A percentile compares a stretch with the other conserved stretches of the same genome.
Conservation (phyloP, 2,113 vertebrate species). For the Catagonus wagneri region DNA sequence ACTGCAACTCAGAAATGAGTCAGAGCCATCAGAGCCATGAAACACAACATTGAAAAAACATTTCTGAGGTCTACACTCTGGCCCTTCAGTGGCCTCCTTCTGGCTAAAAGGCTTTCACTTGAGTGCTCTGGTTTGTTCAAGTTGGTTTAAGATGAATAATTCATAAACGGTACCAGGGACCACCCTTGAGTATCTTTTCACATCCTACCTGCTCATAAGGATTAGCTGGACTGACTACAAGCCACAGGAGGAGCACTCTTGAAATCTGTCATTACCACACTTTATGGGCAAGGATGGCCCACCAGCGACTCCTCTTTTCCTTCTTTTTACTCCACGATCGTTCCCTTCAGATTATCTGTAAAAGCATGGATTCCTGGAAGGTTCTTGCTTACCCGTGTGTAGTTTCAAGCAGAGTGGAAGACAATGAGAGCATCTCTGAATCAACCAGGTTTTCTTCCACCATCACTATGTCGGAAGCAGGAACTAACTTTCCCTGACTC, state of each 20-base stretch:
- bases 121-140: conserved; percentile 87
- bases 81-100: conserved; percentile 82
- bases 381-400: neutral
- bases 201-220: conserved; percentile 81
- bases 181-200: conserved; percentile 87
- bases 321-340: neutral
- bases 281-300: too few relatives aligned
- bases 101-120: conserved; percentile 88
- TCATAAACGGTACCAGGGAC: conserved; percentile 90
- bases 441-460: neutral
- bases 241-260: conserved; percentile 58
- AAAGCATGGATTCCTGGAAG: neutral
- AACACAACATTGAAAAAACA: conserved; percentile 76
- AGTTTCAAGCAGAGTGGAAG: conserved; percentile 7
- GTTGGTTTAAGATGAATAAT: conserved; percentile 94
- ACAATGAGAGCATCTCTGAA: neutral
- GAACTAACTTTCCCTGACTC: neutral
- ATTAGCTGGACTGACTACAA: conserved; percentile 75
- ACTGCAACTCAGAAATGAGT: conserved; percentile 71
- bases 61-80: conserved; percentile 76
- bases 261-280: conserved; percentile 79
- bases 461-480: neutral
- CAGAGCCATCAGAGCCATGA: conserved; percentile 40
- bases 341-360: neutral
- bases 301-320: conserved; percentile 40